Percentiles rank a stretch among this genome's conserved stretches.
Conservation (phyloP, 2,888 invertebrate species). For the Plebejus melissa region DNA sequence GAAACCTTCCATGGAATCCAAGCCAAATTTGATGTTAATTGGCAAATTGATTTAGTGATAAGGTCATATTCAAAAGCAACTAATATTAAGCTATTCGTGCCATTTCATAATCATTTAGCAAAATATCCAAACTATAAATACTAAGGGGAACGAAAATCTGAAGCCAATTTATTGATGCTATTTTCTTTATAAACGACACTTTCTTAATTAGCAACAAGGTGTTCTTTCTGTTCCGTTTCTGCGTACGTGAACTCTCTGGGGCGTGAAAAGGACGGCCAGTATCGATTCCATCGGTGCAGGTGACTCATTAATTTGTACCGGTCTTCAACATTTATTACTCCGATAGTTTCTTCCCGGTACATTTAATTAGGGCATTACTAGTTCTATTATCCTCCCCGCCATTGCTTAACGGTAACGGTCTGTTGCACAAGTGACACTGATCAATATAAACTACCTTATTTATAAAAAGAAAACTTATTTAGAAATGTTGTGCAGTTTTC, state of each 20-base stretch:
- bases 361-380: slow-evolving; percentile 29
- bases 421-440: not conserved
- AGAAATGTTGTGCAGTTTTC: not conserved
- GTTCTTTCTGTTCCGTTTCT: not conserved
- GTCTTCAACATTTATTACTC: slow-evolving; percentile 31
- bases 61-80: too few species aligned
- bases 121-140: not conserved
- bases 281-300: slow-evolving; percentile 31
- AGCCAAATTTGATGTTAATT: not conserved
- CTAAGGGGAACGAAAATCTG: slow-evolving; percentile 27
- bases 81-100: not conserved
- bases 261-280: slow-evolving; percentile 18
- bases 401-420: slow-evolving; percentile 10
- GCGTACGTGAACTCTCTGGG: not conserved
- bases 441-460: not conserved
- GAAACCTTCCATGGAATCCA: too few species aligned
- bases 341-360: slow-evolving; percentile 30
- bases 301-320: slow-evolving; percentile 31
- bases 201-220: slow-evolving; percentile 29
- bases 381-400: slow-evolving; percentile 10
- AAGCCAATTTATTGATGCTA: slow-evolving; percentile 29
- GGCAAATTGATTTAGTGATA: too few species aligned
- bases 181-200: slow-evolving; percentile 30
- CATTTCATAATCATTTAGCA: not conserved
- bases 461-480: not conserved